Percentiles rank a stretch among this genome's conserved stretches.
These are phyloP conservation scores for Syngnathus rostellatus DNA, from an alignment of 2,797 vertebrate genomes.

Conservation along the genomic window DNA sequence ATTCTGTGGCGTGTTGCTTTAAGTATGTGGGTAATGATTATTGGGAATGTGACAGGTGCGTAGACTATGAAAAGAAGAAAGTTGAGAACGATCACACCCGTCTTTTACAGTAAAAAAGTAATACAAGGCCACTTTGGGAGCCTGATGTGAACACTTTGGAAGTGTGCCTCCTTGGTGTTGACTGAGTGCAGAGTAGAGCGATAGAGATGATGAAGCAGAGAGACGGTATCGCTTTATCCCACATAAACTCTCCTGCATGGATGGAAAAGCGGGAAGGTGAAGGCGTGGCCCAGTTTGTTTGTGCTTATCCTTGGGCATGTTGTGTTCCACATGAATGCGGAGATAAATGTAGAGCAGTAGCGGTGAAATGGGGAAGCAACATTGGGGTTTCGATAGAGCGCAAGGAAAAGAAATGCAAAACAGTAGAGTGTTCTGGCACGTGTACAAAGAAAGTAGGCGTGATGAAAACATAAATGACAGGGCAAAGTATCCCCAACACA, in stretches of 20 bases:
- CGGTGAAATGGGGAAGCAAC: background rate
- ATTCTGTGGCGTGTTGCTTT: too few relatives aligned
- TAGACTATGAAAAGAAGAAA: slow-evolving; percentile 4
- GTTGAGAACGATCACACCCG: background rate
- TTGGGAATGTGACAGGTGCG: slow-evolving; percentile 7
- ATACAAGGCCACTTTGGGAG: slow-evolving; percentile 35
- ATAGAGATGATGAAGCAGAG: slow-evolving; percentile 57
- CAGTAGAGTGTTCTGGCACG: background rate
- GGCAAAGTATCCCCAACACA: slow-evolving; percentile 17
- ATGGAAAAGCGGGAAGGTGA: slow-evolving; percentile 20
- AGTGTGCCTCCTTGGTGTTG: slow-evolving; percentile 57
- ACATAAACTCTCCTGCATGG: slow-evolving; percentile 61
- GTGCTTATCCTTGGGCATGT: slow-evolving; percentile 61
- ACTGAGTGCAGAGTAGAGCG: slow-evolving; percentile 52
- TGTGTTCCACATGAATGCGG: slow-evolving; percentile 49
- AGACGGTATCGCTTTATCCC: slow-evolving; percentile 61
- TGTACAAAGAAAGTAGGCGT: slow-evolving; percentile 13
- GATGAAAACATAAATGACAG: slow-evolving; percentile 28
- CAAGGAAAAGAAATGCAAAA: background rate
- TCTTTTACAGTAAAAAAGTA: slow-evolving; percentile 20
- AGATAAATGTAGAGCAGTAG: slow-evolving; percentile 37
- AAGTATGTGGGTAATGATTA: background rate
- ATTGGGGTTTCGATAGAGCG: background rate
- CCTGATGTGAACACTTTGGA: slow-evolving; percentile 57
- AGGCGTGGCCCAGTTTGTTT: slow-evolving; percentile 45